phyloP scores from a whole-genome alignment of 2,888 invertebrate genomes.

The Ceriagrion tenellum region DNA sequence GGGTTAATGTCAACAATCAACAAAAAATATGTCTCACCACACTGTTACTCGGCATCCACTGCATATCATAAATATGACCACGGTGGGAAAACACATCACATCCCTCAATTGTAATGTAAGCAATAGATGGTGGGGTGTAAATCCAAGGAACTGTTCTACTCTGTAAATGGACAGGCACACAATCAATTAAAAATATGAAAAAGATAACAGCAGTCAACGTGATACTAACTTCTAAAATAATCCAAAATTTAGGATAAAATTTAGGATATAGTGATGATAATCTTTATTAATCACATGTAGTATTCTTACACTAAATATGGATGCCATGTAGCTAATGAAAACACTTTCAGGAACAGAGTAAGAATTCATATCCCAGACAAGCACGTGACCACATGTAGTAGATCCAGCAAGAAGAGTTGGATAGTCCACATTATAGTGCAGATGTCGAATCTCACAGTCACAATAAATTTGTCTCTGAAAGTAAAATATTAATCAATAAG shows the following conservation, averaged over 20 bases:
- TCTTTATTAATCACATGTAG: not conserved
- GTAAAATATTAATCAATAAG: not conserved
- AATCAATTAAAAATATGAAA: not conserved
- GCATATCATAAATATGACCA: not conserved
- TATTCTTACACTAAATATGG: conserved; percentile 6
- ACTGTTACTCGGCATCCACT: conserved; percentile 22
- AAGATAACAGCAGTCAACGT: not conserved
- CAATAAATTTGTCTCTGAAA: conserved; percentile 17
- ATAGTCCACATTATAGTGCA: not conserved
- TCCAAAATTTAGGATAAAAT: not conserved
- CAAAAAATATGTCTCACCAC: not conserved
- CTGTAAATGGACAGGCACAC: not conserved
- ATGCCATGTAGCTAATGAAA: not conserved
- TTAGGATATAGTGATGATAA: not conserved
- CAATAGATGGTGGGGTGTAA: not conserved
- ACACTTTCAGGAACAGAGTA: not conserved
- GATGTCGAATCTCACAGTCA: conserved; percentile 1
- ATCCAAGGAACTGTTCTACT: conserved; percentile 14
- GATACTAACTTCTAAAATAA: not conserved
- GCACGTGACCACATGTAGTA: not conserved
- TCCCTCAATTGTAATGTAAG: not conserved
- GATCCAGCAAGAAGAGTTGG: conserved; percentile 35
- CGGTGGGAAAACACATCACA: conserved; percentile 2
- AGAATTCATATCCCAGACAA: conserved; percentile 22
- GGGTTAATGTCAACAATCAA: too few species aligned